A percentile compares a stretch with the other conserved stretches of the same genome.
These are phyloP conservation scores for Myopa tessellatipennis DNA, from an alignment of 2,888 invertebrate genomes.

Conservation along the genomic window DNA sequence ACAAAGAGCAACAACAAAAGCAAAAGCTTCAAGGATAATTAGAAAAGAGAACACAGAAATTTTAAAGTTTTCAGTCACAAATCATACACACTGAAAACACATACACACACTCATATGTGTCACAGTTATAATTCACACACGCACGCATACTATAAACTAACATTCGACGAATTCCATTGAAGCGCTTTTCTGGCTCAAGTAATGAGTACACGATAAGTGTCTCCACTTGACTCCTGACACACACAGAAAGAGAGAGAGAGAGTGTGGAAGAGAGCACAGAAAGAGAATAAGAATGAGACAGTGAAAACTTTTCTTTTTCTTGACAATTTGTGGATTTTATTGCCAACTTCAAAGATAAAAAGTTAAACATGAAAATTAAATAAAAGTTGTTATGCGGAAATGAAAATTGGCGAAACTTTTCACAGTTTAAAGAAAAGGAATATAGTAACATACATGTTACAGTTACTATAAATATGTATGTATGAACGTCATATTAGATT, in stretches of 20 bases:
- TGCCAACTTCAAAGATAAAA: neutral
- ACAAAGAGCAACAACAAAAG: too few relatives aligned
- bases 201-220: too few relatives aligned
- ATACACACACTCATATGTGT: neutral
- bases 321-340: slow-evolving; percentile 12
- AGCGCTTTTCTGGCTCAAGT: too few relatives aligned
- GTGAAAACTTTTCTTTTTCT: neutral
- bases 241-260: neutral
- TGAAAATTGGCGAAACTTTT: slow-evolving; percentile 23
- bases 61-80: too few relatives aligned
- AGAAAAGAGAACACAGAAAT: too few relatives aligned
- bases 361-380: neutral
- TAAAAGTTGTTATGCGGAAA: neutral
- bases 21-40: too few relatives aligned
- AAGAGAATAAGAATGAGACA: neutral
- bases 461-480: too few relatives aligned
- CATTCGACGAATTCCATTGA: too few relatives aligned
- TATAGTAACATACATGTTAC: too few relatives aligned
- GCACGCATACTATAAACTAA: neutral
- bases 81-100: neutral
- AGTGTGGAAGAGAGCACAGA: neutral
- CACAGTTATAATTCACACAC: neutral
- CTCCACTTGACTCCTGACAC: too few relatives aligned
- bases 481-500: too few relatives aligned
- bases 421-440: neutral